Evolutionary conservation across 2,797 vertebrate species (phyloP), one percentile per base, ranked within the genome.

Genomic region (Poecilia wingei): DNA sequence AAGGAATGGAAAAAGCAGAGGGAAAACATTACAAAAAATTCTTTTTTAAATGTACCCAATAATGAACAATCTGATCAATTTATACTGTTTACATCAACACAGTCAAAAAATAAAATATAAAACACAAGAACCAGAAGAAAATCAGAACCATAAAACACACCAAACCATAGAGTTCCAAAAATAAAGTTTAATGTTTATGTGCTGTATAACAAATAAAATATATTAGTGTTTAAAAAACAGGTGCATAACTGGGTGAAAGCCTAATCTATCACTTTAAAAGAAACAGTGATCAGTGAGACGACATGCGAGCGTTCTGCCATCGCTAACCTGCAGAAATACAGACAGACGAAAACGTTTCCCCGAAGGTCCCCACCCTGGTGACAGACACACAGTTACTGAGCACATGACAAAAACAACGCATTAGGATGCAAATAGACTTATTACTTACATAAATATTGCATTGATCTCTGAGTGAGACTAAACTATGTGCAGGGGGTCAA

Each of bases 141-240:
- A 33, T 36, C 45, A 9, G 75, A 20, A 47, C 36, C 45, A 66
- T 8, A 68, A 39, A 74, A 95, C 86, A 91, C 77, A 87, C 86
- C 61, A 83, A 91, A 95, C 92, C 84, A 93, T 95, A 91, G 90
- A 94, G 94, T 94, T 96, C 90, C 95, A 96, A 96, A 97, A 97
- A 97, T 97, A 97, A 95, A 97, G 96, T 98, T 98, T 98, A 97
- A 98, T 98, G 96, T 96, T 94, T 84, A 95, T 97, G 95, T 96
- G 94, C 94, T 94, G 96, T 98, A 97, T 97, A 98, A 96, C 96
- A 98, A 98, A 97, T 98, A 97, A 97, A 98, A 97, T 98, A 99
- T 97, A 98, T 98, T 98, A 99, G 98, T 98, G 98, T 98, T 98
- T 97, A 97, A 95, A 98, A 94, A 95, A 93, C 96, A 93, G 94